Evolutionary conservation across 2,888 invertebrate species (phyloP).

Genomic region (Plemyria rubiginata): DNA sequence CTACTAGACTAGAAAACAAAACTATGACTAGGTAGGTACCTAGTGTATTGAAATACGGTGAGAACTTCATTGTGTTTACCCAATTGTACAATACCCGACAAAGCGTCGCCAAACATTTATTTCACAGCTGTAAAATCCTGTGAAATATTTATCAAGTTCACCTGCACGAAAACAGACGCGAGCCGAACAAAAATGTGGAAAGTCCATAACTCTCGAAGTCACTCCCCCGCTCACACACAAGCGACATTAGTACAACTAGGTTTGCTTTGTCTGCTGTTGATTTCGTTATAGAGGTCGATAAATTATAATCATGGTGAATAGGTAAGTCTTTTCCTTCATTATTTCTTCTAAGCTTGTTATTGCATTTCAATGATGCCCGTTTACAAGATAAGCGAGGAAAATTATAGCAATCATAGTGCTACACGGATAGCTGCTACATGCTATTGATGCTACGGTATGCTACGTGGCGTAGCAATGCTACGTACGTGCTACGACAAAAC

Average conservation of each 20-base stretch:
- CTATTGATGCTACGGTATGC: too few species aligned
- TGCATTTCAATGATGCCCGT: too few species aligned
- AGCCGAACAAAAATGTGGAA: slow-evolving; percentile 43
- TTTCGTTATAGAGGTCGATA: slow-evolving; percentile 43
- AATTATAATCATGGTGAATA: not conserved
- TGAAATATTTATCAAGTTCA: slow-evolving; percentile 31
- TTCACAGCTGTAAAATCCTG: slow-evolving; percentile 22
- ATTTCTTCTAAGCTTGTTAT: too few species aligned
- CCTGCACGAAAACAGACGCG: slow-evolving; percentile 28
- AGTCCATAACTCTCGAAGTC: slow-evolving; percentile 58
- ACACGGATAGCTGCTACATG: too few species aligned
- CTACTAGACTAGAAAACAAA: too few species aligned
- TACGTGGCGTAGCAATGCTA: too few species aligned
- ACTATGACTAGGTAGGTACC: not conserved
- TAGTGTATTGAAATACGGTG: slow-evolving; percentile 2
- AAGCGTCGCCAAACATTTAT: slow-evolving; percentile 19
- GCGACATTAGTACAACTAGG: slow-evolving; percentile 57
- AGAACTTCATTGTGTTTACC: slow-evolving; percentile 1
- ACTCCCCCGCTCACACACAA: slow-evolving; percentile 62
- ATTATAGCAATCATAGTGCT: too few species aligned
- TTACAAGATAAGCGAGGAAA: too few species aligned
- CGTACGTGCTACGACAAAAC: too few species aligned
- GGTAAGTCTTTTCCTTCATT: too few species aligned
- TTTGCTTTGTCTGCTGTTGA: slow-evolving; percentile 60
- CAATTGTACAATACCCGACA: slow-evolving; percentile 7